Base-by-base conservation (phyloP, 2,113 vertebrate species). In the Acrocephalus kingi region DNA sequence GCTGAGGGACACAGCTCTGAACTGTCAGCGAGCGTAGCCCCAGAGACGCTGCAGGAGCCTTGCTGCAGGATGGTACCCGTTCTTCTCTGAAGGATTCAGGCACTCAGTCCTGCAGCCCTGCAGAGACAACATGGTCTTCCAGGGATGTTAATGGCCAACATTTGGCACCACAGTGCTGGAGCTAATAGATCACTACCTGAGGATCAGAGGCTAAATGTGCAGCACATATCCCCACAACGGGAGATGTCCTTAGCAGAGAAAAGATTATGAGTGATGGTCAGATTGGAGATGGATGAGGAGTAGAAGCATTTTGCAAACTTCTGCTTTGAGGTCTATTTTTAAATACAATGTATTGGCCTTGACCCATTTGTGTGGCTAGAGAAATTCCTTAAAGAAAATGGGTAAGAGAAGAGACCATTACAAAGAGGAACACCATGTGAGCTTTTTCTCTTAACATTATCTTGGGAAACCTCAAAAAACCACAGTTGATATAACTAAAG, bases 1-100 rank as follows among this genome's bases (percentile, higher is more conserved):
- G 37, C n/a, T 0, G 0, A 1, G 4, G 16, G 39, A 30, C 49
- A 69, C 1, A 2, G 23, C 41, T 46, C 55, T 22, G 24, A 56
- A 6, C 13, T 22, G 45, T 11, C 62, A 35, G 62, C 52, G 31
- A 30, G 19, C 3, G 1, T 0, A 71, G 52, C n/a, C 21, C 21
- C 1, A 0, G 69, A 0, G 54, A 6, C 2, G 1, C n/a, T 28
- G 24, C 43, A 28, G 64, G 13, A 80, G 35, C 28, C 63, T 31
- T 55, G 67, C 35, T 87, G 64, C 46, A 66, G 33, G 11, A 21
- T 6, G 9, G 31, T 11, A 28, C 9, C 18, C 0, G 0, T 8
- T 56, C 63, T 46, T 30, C 61, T 62, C 79, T 41, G 37, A 49
- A 90, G 71, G 71, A 37, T 27, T 7, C 13, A 4, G n/a, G 41